Evolutionary conservation across 2,888 invertebrate species (phyloP).

Genomic region (Drosophila flavopinicola): DNA sequence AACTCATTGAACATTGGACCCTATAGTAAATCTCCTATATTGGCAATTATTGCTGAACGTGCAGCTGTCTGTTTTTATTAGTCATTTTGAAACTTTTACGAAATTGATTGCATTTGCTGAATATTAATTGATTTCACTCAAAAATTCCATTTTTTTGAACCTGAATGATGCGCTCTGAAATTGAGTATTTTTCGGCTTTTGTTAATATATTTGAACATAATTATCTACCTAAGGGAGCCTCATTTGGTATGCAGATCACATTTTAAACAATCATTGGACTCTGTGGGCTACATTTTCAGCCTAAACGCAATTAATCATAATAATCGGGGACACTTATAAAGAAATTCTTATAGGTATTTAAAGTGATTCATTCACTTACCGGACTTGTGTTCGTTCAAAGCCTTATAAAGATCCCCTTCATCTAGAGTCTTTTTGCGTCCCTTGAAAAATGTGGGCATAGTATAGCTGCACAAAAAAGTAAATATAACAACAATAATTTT

Average conservation of each 20-base stretch:
- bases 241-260: conserved; percentile 32
- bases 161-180: not conserved
- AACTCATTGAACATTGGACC: conserved; percentile 4
- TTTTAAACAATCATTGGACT: no score
- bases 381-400: conserved; percentile 89
- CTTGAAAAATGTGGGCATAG: conserved; percentile 90
- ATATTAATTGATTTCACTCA: not conserved
- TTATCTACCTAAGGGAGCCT: not conserved
- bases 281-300: not conserved
- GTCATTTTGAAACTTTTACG: not conserved
- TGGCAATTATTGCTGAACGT: not conserved
- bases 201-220: not conserved
- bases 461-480: conserved; percentile 87
- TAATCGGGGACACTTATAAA: not conserved
- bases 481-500: no score
- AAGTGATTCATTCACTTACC: conserved; percentile 69
- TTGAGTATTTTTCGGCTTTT: not conserved
- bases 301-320: conserved; percentile 25
- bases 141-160: not conserved
- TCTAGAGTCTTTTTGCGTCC: conserved; percentile 90
- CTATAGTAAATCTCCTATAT: not conserved
- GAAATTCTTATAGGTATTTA: not conserved
- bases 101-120: not conserved
- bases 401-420: conserved; percentile 90
- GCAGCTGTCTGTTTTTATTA: not conserved